These are phyloP conservation scores for Spisula subtruncata DNA, from an alignment of 2,888 invertebrate genomes.

Conservation along the genomic window DNA sequence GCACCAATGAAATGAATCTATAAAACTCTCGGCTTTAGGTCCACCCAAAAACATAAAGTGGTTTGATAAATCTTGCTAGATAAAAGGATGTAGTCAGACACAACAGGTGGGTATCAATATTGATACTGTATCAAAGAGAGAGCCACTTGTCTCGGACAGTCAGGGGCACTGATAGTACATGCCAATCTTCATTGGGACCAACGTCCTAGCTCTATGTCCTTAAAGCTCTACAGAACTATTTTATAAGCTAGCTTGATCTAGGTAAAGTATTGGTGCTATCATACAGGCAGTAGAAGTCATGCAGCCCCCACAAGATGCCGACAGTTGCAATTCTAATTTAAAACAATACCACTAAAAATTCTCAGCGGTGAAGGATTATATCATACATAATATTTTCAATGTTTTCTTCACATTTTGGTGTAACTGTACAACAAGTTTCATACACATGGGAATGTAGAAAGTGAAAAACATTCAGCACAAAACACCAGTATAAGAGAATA, in stretches of 20 bases:
- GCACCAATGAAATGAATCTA: constrained; percentile 11
- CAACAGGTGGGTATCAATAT: constrained; percentile 16
- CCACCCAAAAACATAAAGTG: constrained; percentile 12
- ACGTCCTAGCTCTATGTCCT: neutral
- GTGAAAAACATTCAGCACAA: neutral
- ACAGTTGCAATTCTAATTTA: neutral
- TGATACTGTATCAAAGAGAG: neutral
- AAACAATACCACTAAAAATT: neutral
- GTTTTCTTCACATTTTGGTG: neutral
- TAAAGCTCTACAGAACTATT: too few relatives aligned
- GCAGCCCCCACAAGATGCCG: constrained; percentile 1
- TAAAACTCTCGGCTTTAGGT: neutral
- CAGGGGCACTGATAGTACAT: neutral
- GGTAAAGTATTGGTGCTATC: too few relatives aligned
- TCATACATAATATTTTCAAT: neutral
- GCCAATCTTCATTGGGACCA: neutral
- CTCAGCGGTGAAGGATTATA: neutral
- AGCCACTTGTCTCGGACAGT: constrained; percentile 14
- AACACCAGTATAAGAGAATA: neutral
- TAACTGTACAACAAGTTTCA: neutral
- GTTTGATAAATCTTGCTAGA: neutral
- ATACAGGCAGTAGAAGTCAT: neutral
- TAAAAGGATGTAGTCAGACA: neutral
- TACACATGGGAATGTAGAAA: neutral
- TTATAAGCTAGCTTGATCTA: too few relatives aligned